These are phyloP conservation scores for Cerastis leucographa DNA, from an alignment of 2,888 invertebrate genomes.

Conservation along the genomic window DNA sequence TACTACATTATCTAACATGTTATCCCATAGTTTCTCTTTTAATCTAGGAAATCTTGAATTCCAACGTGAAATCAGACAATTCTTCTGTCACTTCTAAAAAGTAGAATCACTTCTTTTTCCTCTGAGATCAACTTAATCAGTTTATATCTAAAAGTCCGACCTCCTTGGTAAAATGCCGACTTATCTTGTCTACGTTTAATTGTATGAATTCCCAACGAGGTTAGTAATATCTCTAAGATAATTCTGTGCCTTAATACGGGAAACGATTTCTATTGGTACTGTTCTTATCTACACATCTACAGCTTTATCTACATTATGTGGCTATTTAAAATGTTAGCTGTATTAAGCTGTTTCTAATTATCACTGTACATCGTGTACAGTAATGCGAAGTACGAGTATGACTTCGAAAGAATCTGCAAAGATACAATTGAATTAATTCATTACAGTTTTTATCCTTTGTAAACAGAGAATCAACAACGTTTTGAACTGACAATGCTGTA, in stretches of 20 bases:
- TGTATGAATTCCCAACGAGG: conserved; percentile 46
- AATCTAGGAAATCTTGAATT: background rate
- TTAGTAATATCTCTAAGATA: conserved; percentile 49
- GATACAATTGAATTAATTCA: conserved; percentile 31
- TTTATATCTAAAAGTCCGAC: background rate
- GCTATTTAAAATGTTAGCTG: conserved; percentile 43
- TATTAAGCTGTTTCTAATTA: conserved; percentile 62
- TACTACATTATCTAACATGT: background rate
- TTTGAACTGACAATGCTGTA: background rate
- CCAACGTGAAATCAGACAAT: background rate
- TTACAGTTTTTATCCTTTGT: background rate
- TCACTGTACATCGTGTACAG: conserved; percentile 88
- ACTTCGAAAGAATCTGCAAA: conserved; percentile 86
- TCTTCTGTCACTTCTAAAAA: conserved; percentile 13
- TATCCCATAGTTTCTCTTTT: conserved; percentile 8
- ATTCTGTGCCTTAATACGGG: conserved; percentile 44
- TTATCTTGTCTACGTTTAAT: conserved; percentile 37
- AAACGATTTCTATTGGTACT: conserved; percentile 43
- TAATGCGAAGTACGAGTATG: conserved; percentile 87
- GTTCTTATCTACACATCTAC: conserved; percentile 55
- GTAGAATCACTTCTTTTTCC: conserved; percentile 9
- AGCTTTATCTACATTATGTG: conserved; percentile 48
- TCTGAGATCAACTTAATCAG: background rate
- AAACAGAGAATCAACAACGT: background rate
- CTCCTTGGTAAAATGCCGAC: conserved; percentile 15